Evolutionary conservation across 2,888 invertebrate genomes (phyloP).

Genomic region (Amblyjoppa fuscipennis): DNA sequence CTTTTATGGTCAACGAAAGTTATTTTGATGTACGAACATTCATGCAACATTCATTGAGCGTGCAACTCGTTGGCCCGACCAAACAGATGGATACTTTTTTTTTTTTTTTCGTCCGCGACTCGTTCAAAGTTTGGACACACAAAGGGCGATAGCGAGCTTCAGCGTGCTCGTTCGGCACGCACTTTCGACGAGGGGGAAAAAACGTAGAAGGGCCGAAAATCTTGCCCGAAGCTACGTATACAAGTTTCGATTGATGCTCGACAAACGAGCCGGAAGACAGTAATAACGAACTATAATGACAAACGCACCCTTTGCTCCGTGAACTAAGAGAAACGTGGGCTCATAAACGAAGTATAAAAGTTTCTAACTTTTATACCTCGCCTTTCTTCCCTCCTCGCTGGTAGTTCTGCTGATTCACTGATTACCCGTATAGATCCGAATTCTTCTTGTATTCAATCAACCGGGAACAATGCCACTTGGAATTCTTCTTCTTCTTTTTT

Average conservation of each 20-base stretch:
- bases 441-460: constrained; percentile 17
- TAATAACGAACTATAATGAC: not conserved
- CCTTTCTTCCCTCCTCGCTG: not conserved
- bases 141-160: not conserved
- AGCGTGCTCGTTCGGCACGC: constrained; percentile 11
- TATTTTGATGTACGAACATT: no score
- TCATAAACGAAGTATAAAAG: not conserved
- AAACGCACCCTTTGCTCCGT: not conserved
- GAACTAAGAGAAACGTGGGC: constrained; percentile 5
- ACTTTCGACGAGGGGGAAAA: not conserved
- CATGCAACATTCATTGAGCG: no score
- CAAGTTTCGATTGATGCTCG: not conserved
- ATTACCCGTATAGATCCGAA: constrained; percentile 21
- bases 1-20: no score
- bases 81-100: not conserved
- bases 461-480: not conserved
- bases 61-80: not conserved
- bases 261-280: constrained; percentile 1
- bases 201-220: not conserved
- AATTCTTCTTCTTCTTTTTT: not conserved
- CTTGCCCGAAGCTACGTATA: not conserved
- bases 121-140: not conserved
- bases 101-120: not conserved
- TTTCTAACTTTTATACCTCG: constrained; percentile 25
- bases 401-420: constrained; percentile 14